These are phyloP conservation scores for Wasmannia auropunctata DNA, from an alignment of 1,140 invertebrate species.

Conservation along the genomic window DNA sequence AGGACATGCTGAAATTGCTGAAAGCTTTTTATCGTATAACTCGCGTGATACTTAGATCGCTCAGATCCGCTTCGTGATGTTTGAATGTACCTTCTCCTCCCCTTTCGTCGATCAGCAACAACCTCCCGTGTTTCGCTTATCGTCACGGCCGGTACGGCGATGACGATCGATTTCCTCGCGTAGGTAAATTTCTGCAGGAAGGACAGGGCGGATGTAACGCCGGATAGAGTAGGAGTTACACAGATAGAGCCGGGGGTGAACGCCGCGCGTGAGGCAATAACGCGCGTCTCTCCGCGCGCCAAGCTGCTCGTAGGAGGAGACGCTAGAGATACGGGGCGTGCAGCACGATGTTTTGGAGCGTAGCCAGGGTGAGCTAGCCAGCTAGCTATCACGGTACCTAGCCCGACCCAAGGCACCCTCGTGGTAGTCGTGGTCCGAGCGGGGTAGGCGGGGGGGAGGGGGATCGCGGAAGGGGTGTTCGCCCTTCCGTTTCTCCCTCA, in stretches of 20 bases:
- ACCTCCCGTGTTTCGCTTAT: neutral
- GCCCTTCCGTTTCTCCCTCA: slow-evolving; percentile 41
- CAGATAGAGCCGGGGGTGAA: slow-evolving; percentile 16
- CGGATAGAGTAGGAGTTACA: slow-evolving; percentile 34
- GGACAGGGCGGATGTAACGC: slow-evolving; percentile 31
- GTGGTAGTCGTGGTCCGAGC: slow-evolving; percentile 16
- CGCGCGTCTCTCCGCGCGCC: slow-evolving; percentile 59
- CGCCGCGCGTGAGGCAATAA: slow-evolving; percentile 65
- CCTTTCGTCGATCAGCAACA: neutral
- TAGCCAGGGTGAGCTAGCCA: slow-evolving; percentile 58
- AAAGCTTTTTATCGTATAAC: neutral
- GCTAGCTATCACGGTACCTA: slow-evolving; percentile 35
- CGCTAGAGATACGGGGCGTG: slow-evolving; percentile 67
- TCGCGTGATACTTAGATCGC: neutral
- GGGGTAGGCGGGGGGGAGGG: neutral
- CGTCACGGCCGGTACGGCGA: slow-evolving; percentile 19
- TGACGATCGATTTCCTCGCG: slow-evolving; percentile 39
- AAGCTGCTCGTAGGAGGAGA: slow-evolving; percentile 69
- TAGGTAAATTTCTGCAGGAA: slow-evolving; percentile 38
- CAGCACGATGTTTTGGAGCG: slow-evolving; percentile 69
- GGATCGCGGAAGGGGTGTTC: slow-evolving; percentile 52
- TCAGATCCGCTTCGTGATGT: neutral
- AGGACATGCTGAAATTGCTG: neutral
- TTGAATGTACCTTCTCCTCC: neutral
- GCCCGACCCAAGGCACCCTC: slow-evolving; percentile 23